phyloP scores from a whole-genome alignment of 2,113 vertebrate species.

The Eptesicus fuscus region DNA sequence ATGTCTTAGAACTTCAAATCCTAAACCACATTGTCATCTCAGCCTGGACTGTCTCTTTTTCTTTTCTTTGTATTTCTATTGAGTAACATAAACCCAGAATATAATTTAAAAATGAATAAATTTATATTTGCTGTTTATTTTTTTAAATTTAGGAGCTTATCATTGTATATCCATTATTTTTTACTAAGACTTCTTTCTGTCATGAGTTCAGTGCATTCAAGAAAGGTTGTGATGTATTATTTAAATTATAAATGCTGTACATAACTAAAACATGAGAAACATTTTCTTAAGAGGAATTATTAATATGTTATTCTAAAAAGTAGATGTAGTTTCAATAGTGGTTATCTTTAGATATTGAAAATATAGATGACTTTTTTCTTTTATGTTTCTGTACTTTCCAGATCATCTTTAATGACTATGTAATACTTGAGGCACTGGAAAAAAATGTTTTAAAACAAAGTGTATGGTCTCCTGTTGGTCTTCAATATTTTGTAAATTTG shows the following conservation, averaged over 20 bases:
- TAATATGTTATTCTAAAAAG: background rate
- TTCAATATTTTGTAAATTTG: background rate
- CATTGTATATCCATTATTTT: background rate
- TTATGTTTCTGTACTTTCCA: background rate
- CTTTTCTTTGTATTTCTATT: background rate
- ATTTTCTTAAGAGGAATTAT: background rate
- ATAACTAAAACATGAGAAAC: background rate
- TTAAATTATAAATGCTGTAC: background rate
- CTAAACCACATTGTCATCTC: background rate
- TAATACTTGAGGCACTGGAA: background rate
- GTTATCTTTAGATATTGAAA: background rate
- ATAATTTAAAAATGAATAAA: background rate
- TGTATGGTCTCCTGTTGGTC: background rate
- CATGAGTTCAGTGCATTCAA: background rate
- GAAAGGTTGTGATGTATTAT: background rate
- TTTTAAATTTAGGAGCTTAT: background rate
- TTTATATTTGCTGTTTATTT: background rate
- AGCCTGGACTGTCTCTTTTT: background rate
- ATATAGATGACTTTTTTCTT: background rate
- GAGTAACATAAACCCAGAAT: background rate
- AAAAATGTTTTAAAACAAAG: background rate
- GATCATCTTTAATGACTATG: background rate
- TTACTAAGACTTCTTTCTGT: background rate
- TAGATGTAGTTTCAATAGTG: background rate
- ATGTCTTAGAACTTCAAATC: background rate